Evolutionary conservation across 2,888 invertebrate genomes (phyloP).

Genomic region (Tenthredo distinguenda): DNA sequence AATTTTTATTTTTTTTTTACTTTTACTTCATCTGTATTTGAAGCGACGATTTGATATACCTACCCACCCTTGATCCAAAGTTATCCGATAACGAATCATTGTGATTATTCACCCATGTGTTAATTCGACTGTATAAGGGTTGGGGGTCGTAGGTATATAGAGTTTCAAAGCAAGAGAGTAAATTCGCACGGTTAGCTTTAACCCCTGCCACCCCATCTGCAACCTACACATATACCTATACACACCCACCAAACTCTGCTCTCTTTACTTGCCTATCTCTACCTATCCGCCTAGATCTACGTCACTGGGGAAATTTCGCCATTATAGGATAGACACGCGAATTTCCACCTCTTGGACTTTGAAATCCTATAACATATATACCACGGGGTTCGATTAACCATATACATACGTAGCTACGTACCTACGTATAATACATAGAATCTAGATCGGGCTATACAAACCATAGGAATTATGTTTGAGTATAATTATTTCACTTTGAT

Average conservation of each 20-base stretch:
- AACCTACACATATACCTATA: background rate
- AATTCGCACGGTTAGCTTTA: slow-evolving; percentile 20
- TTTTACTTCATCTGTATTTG: background rate
- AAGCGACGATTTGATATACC: background rate
- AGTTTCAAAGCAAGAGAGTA: slow-evolving; percentile 40
- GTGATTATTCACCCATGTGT: slow-evolving; percentile 36
- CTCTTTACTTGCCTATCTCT: background rate
- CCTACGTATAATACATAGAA: background rate
- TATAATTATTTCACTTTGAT: background rate
- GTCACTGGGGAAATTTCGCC: slow-evolving; percentile 13
- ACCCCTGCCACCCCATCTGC: background rate
- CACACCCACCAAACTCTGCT: background rate
- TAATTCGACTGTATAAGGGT: slow-evolving; percentile 25
- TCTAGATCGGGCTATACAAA: background rate
- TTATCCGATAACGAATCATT: slow-evolving; percentile 19
- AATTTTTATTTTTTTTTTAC: background rate
- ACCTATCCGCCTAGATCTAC: background rate
- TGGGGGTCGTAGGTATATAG: background rate
- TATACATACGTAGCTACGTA: too few species aligned
- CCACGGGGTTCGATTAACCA: background rate
- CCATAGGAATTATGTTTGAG: too few species aligned
- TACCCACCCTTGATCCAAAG: background rate
- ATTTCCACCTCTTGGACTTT: slow-evolving; percentile 34
- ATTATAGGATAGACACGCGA: background rate
- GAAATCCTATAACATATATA: slow-evolving; percentile 5